A percentile compares a stretch with the other conserved stretches of the same genome.
Conservation (phyloP, 2,888 invertebrate genomes). For the Iphiclides podalirius region DNA sequence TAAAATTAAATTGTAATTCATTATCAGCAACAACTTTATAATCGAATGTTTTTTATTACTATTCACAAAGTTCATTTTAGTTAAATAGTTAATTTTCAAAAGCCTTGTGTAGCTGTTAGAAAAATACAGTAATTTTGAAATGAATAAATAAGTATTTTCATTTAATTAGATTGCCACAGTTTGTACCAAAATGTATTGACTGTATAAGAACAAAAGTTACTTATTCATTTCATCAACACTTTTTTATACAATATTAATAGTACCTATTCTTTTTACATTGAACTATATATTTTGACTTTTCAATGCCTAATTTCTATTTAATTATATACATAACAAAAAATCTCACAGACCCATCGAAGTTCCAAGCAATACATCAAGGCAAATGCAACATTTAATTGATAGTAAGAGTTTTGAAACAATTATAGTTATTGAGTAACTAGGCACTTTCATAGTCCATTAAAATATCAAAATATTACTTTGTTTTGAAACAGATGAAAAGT, state of each 20-base stretch:
- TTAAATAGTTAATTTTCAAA: too few species aligned
- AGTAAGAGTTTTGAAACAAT: conserved; percentile 2
- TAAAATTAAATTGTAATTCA: not conserved
- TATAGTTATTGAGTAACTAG: conserved; percentile 18
- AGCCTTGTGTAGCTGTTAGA: not conserved
- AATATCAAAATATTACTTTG: not conserved
- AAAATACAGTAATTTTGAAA: not conserved
- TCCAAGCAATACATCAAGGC: not conserved
- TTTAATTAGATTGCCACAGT: not conserved
- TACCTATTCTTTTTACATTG: not conserved
- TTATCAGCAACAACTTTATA: too few species aligned
- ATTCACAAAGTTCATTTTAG: too few species aligned
- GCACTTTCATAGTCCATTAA: conserved; percentile 18
- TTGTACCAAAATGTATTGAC: not conserved
- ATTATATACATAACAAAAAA: conserved; percentile 8
- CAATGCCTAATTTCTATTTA: conserved; percentile 10
- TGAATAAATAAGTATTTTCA: not conserved
- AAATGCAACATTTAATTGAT: not conserved
- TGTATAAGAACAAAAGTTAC: not conserved
- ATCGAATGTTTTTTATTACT: too few species aligned
- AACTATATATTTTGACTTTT: not conserved
- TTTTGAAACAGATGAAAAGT: conserved; percentile 13
- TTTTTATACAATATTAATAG: not conserved
- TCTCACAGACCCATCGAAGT: not conserved
- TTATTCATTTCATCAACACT: not conserved